Conservation (phyloP, 1,140 invertebrate species). For the Ctenoplectra terminalis region DNA sequence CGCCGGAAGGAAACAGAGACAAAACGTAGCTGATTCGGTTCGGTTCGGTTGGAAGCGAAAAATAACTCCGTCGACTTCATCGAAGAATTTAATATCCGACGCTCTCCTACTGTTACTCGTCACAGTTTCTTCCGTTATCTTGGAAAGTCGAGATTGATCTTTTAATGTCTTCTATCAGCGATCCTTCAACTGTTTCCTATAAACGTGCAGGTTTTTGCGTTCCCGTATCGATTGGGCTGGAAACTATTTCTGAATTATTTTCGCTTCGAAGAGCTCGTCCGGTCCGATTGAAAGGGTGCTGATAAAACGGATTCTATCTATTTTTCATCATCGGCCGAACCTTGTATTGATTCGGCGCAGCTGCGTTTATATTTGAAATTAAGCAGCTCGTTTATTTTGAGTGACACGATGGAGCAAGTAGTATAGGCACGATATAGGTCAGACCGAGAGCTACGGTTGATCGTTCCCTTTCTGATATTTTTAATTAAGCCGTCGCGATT, state of each 20-base stretch:
- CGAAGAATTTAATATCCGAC: conserved; percentile 30
- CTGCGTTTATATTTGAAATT: conserved; percentile 32
- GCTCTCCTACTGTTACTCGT: too few species aligned
- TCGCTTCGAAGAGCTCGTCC: neutral
- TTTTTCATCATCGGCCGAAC: neutral
- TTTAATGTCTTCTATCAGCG: neutral
- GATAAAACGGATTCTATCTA: conserved; percentile 13
- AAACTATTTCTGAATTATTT: neutral
- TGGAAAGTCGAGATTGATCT: neutral
- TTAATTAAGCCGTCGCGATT: conserved; percentile 20
- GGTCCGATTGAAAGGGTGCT: neutral
- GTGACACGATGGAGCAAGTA: neutral
- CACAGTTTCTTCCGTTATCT: too few species aligned
- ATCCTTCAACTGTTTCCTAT: neutral
- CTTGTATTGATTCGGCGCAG: neutral
- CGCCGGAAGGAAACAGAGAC: neutral
- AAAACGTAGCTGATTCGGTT: neutral
- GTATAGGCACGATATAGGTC: conserved; percentile 40
- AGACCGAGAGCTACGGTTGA: conserved; percentile 2
- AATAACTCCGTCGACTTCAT: neutral
- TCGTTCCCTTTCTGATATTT: conserved; percentile 2
- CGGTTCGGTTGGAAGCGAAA: neutral
- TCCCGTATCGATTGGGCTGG: neutral
- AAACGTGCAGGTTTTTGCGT: neutral
- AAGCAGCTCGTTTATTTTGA: conserved; percentile 39